Conservation (phyloP, 2,113 vertebrate species). For the Alligator mississippiensis region DNA sequence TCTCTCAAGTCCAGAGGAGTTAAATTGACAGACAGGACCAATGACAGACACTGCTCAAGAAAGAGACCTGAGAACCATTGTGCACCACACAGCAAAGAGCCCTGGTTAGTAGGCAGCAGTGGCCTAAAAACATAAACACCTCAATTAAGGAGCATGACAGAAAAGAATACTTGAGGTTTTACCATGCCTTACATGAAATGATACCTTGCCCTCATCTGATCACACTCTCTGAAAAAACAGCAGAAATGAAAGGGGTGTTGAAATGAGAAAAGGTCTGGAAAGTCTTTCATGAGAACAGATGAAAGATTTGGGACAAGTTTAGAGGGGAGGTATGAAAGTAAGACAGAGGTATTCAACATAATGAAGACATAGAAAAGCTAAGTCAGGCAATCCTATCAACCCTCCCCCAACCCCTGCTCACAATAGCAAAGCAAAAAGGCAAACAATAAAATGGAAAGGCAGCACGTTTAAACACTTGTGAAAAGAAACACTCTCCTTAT, state of each 20-base stretch:
- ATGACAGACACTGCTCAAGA: not conserved
- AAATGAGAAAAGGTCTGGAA: not conserved
- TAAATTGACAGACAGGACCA: not conserved
- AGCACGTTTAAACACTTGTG: not conserved
- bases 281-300: not conserved
- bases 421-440: not conserved
- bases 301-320: not conserved
- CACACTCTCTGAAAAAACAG: not conserved
- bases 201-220: not conserved
- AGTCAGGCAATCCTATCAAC: not conserved
- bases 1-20: not conserved
- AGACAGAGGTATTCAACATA: not conserved
- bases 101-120: not conserved
- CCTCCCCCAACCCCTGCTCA: not conserved
- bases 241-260: not conserved
- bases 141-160: not conserved
- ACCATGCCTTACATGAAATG: not conserved
- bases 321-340: not conserved
- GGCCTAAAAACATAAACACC: not conserved
- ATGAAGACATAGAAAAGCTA: not conserved
- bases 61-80: not conserved
- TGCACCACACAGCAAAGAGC: not conserved
- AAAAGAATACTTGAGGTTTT: rapidly evolving
- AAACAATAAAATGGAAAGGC: not conserved
- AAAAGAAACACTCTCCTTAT: not conserved